These are phyloP conservation scores for Brachyptera putata DNA, from an alignment of 2,888 invertebrate genomes.

Conservation along the genomic window DNA sequence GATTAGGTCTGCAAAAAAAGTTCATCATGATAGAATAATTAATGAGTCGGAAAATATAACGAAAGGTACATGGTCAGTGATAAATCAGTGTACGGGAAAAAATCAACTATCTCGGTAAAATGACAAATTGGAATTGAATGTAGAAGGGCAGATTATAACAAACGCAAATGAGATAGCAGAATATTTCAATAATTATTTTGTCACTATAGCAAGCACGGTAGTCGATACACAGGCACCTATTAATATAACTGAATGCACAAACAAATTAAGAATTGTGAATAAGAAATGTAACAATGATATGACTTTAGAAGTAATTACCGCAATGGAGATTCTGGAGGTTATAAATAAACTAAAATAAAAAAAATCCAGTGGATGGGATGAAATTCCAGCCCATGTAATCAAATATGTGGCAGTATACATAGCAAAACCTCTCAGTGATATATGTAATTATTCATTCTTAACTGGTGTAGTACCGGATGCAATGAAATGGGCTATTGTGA, in stretches of 20 bases:
- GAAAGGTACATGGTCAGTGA: constrained; percentile 17
- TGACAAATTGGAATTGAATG: too few species aligned
- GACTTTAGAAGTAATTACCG: neutral
- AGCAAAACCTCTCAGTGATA: neutral
- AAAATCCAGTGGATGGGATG: neutral
- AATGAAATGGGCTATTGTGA: neutral
- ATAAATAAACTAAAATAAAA: neutral
- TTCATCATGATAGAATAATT: too few species aligned
- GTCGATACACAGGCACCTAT: neutral
- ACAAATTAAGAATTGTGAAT: neutral
- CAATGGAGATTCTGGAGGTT: neutral
- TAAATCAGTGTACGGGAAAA: neutral
- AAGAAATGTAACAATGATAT: neutral
- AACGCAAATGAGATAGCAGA: neutral
- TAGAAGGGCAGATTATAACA: too few species aligned
- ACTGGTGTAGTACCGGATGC: neutral
- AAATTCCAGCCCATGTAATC: neutral
- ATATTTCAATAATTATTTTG: neutral
- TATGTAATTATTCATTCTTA: constrained; percentile 4
- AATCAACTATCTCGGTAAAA: too few species aligned
- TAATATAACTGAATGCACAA: neutral
- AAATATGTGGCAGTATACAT: neutral
- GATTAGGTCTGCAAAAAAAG: too few species aligned
- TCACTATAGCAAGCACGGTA: neutral
- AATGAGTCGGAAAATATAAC: constrained; percentile 24